phyloP scores from a whole-genome alignment of 2,797 vertebrate species.

The Rhabdomys pumilio region DNA sequence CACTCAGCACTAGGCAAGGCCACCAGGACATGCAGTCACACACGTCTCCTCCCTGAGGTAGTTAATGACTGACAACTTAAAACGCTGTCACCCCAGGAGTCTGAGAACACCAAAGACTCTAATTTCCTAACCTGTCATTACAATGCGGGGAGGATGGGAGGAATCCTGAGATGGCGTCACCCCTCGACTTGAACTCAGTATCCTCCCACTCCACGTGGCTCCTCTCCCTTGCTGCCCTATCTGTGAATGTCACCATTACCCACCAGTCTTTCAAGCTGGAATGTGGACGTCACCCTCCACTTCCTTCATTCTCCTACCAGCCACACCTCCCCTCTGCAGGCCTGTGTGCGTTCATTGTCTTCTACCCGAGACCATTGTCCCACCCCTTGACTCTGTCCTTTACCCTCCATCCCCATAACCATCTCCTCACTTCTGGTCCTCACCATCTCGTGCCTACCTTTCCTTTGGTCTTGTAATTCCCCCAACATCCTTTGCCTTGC shows the following conservation, averaged over 20 bases:
- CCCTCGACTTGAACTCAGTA: background rate
- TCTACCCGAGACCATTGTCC: background rate
- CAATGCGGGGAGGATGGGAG: background rate
- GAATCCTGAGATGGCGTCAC: background rate
- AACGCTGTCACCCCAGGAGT: background rate
- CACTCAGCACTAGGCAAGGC: background rate
- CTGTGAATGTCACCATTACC: background rate
- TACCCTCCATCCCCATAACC: background rate
- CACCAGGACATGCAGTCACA: background rate
- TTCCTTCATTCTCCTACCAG: background rate
- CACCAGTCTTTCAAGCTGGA: background rate
- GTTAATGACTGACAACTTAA: background rate
- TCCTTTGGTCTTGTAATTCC: conserved; percentile 33
- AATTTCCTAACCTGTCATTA: conserved; percentile 46
- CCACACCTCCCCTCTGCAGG: background rate
- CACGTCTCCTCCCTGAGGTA: background rate
- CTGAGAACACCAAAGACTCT: background rate
- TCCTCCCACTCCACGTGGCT: background rate
- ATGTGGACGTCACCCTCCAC: background rate
- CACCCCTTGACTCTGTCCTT: background rate
- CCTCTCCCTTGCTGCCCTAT: background rate
- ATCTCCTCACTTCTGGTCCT: background rate
- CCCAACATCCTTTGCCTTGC: background rate
- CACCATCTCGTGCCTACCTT: background rate
- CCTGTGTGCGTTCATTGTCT: background rate